phyloP scores from a whole-genome alignment of 2,797 vertebrate species.

The Todus mexicanus region DNA sequence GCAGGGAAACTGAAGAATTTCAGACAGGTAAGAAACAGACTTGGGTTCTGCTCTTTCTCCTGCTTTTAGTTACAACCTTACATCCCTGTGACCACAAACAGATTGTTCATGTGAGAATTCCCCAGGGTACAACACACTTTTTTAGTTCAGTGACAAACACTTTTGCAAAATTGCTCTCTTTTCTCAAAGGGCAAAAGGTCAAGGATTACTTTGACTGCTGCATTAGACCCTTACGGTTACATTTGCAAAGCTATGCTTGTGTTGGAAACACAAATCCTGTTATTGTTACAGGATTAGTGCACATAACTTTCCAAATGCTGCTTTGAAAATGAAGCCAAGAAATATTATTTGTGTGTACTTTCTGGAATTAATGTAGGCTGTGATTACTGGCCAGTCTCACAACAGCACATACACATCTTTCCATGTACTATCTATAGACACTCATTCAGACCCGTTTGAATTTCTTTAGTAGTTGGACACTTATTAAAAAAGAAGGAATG shows the following conservation, averaged over 20 bases:
- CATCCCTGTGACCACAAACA: background rate
- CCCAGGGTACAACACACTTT: background rate
- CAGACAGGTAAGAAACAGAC: background rate
- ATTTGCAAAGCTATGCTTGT: conserved; percentile 60
- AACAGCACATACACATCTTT: background rate
- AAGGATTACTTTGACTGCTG: conserved; percentile 40
- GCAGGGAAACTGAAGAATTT: background rate
- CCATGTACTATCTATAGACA: background rate
- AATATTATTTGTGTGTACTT: conserved; percentile 65
- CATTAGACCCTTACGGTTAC: conserved; percentile 33
- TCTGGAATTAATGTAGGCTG: conserved; percentile 50
- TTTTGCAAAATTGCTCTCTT: background rate
- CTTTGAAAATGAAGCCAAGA: conserved; percentile 66
- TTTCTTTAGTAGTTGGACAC: background rate
- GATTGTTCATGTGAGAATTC: background rate
- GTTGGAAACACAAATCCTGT: conserved; percentile 61
- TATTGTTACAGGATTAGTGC: conserved; percentile 67
- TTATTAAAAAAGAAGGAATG: background rate
- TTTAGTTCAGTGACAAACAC: background rate
- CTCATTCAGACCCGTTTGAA: conserved; percentile 15
- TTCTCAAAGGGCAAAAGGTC: conserved; percentile 29
- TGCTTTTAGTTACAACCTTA: conserved; percentile 16
- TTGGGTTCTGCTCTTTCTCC: background rate
- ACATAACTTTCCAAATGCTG: conserved; percentile 60
- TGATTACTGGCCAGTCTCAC: conserved; percentile 46